phyloP scores from a whole-genome alignment of 2,888 invertebrate genomes.

The Amblyjoppa fuscipennis region DNA sequence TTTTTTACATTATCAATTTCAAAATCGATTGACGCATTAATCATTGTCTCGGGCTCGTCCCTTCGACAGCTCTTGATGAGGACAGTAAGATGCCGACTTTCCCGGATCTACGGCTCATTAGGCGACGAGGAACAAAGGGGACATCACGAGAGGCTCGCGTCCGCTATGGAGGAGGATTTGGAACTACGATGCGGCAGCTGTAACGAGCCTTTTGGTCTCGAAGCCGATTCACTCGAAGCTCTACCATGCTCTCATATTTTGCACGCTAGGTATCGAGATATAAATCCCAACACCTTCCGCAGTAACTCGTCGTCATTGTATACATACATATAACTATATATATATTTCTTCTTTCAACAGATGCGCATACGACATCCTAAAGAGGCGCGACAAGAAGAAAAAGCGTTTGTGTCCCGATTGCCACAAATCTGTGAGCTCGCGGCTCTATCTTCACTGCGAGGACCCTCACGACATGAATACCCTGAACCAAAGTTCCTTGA shows the following conservation, averaged over 20 bases:
- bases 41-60: conserved; percentile 9
- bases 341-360: conserved; percentile 79
- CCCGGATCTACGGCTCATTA: conserved; percentile 92
- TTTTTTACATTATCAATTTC: background rate
- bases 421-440: conserved; percentile 89
- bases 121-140: conserved; percentile 93
- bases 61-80: conserved; percentile 90
- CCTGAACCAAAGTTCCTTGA: conserved; percentile 85
- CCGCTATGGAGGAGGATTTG: conserved; percentile 89
- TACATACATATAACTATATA: background rate
- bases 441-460: conserved; percentile 88
- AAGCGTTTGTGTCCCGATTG: conserved; percentile 90
- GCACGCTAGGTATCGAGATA: conserved; percentile 89
- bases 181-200: conserved; percentile 94
- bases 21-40: conserved; percentile 20
- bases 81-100: conserved; percentile 92
- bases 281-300: conserved; percentile 6
- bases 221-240: conserved; percentile 91
- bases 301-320: background rate
- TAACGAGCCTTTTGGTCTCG: conserved; percentile 91
- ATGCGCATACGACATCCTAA: conserved; percentile 90
- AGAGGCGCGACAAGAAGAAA: conserved; percentile 88
- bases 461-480: conserved; percentile 84
- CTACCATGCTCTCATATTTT: conserved; percentile 95
- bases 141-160: conserved; percentile 91